phyloP scores from a whole-genome alignment of 2,113 vertebrate genomes.

The Sorex araneus region DNA sequence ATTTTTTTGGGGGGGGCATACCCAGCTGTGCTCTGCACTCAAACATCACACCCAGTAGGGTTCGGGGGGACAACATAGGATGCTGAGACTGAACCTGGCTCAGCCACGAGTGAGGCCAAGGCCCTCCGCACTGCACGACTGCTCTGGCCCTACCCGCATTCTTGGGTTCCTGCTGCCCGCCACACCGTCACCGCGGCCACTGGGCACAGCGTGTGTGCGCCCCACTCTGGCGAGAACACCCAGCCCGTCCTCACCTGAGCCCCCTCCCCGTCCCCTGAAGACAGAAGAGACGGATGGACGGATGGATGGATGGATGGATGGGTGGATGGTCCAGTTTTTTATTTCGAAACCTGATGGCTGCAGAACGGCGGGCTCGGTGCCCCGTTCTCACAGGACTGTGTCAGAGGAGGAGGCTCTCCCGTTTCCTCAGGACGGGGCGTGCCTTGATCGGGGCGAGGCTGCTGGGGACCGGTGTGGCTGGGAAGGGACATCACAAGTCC shows the following conservation, averaged over 20 bases:
- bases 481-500: background rate
- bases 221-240: background rate
- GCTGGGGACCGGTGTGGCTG: background rate
- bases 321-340: constrained; percentile 80
- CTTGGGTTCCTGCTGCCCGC: too few relatives aligned
- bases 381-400: constrained; percentile 39
- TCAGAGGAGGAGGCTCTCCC: constrained; percentile 37
- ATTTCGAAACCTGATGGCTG: constrained; percentile 84
- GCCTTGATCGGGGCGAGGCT: constrained; percentile 24
- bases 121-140: too few relatives aligned
- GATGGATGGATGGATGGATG: background rate
- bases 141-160: too few relatives aligned
- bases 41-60: too few relatives aligned
- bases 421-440: constrained; percentile 51
- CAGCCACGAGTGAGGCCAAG: too few relatives aligned
- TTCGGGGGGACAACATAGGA: too few relatives aligned
- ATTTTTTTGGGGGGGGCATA: too few relatives aligned
- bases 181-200: too few relatives aligned
- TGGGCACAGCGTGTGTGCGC: background rate
- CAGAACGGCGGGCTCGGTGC: constrained; percentile 21
- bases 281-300: background rate
- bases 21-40: too few relatives aligned
- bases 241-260: background rate
- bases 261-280: background rate
- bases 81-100: too few relatives aligned